Evolutionary conservation across 2,888 invertebrate genomes (phyloP).

Genomic region (Bellardia bayeri): DNA sequence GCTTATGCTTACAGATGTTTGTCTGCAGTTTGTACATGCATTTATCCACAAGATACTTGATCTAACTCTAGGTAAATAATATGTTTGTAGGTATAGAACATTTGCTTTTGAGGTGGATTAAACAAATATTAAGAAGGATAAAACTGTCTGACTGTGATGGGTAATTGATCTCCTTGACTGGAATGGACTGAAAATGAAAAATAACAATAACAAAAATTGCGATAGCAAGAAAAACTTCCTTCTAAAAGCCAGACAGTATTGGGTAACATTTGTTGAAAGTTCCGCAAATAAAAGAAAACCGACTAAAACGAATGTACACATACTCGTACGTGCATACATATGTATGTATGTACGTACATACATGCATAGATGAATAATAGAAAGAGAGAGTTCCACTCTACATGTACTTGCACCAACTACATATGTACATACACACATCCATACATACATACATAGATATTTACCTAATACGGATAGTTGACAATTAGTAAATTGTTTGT

Average conservation of each 20-base stretch:
- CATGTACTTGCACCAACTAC: background rate
- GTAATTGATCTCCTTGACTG: conserved; percentile 71
- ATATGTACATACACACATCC: background rate
- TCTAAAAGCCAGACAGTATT: conserved; percentile 56
- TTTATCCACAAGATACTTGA: conserved; percentile 35
- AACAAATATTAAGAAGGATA: conserved; percentile 69
- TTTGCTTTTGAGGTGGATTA: conserved; percentile 73
- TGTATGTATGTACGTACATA: background rate
- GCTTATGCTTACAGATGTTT: conserved; percentile 9
- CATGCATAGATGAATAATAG: background rate
- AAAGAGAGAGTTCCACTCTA: background rate
- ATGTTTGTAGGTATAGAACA: conserved; percentile 57
- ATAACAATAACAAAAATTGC: background rate
- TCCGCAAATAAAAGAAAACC: conserved; percentile 43
- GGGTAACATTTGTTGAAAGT: conserved; percentile 48
- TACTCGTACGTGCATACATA: background rate
- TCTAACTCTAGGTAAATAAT: conserved; percentile 48
- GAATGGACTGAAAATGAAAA: too few relatives aligned
- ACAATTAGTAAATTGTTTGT: conserved; percentile 2
- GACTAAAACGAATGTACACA: background rate
- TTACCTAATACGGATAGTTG: background rate
- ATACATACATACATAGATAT: background rate
- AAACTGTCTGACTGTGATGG: conserved; percentile 62
- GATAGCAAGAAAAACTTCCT: background rate
- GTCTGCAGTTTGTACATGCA: conserved; percentile 14